phyloP scores from a whole-genome alignment of 2,888 invertebrate genomes.

The Microdon myrmicae region DNA sequence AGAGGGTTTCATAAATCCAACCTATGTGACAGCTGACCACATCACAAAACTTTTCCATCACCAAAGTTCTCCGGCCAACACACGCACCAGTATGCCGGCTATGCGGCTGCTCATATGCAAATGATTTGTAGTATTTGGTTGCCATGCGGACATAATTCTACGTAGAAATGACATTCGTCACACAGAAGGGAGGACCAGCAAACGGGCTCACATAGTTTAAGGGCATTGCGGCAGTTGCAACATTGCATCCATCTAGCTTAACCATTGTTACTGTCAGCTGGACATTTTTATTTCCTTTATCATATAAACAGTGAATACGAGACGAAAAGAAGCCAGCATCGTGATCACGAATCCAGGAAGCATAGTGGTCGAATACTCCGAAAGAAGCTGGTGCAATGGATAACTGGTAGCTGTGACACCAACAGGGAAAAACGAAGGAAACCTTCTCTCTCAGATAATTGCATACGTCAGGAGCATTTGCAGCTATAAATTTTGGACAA shows the following conservation, averaged over 20 bases:
- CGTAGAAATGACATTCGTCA: constrained; percentile 22
- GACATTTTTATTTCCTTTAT: constrained; percentile 46
- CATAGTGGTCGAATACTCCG: constrained; percentile 15
- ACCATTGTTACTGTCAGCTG: constrained; percentile 46
- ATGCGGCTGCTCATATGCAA: constrained; percentile 44
- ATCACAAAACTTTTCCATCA: constrained; percentile 46
- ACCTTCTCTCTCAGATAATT: constrained; percentile 36
- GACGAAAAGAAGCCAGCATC: too few relatives aligned
- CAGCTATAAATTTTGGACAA: constrained; percentile 34
- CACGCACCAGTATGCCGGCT: not conserved
- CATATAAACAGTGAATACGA: constrained; percentile 21
- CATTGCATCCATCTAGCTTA: constrained; percentile 50
- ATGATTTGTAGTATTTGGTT: constrained; percentile 46
- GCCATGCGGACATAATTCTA: constrained; percentile 21
- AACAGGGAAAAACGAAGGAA: constrained; percentile 10
- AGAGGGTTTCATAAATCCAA: constrained; percentile 41
- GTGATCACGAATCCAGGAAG: constrained; percentile 8
- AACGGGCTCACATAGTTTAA: too few relatives aligned
- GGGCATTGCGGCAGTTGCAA: constrained; percentile 46
- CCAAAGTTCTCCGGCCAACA: constrained; percentile 22
- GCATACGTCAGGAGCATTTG: constrained; percentile 42
- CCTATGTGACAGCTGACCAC: constrained; percentile 44
- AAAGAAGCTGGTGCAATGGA: constrained; percentile 15
- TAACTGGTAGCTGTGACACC: constrained; percentile 6
- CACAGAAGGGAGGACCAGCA: constrained; percentile 9